Evolutionary conservation across 2,888 invertebrate species (phyloP).

Genomic region (Macrosiphum euphorbiae): DNA sequence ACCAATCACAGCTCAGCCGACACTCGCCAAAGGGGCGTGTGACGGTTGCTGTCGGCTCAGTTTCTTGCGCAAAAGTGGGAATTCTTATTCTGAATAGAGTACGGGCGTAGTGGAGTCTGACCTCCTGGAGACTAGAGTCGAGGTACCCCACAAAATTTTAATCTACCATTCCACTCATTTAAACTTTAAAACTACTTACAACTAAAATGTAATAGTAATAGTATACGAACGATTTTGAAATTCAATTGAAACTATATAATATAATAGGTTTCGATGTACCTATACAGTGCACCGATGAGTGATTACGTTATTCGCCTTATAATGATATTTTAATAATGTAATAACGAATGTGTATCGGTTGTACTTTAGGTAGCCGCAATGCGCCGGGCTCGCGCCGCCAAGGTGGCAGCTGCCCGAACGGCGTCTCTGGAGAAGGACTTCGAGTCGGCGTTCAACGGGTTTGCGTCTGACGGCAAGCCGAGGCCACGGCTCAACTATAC

Average conservation of each 20-base stretch:
- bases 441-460: constrained; percentile 69
- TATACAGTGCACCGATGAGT: background rate
- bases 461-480: constrained; percentile 40
- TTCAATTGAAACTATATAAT: background rate
- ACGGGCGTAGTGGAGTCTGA: background rate
- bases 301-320: background rate
- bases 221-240: background rate
- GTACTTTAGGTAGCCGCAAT: constrained; percentile 42
- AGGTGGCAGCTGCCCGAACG: constrained; percentile 68
- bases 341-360: background rate
- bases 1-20: no score
- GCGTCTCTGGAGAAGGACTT: constrained; percentile 77
- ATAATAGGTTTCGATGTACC: background rate
- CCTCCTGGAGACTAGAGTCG: no score
- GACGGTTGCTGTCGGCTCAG: no score
- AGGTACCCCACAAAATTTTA: background rate
- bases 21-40: no score
- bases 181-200: background rate
- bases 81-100: no score
- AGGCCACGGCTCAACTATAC: constrained; percentile 72
- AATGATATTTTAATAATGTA: background rate
- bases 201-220: background rate
- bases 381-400: constrained; percentile 61
- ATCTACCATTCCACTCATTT: background rate
- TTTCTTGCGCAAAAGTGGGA: no score